Evolutionary conservation across 30 jellyfish, hydroid and myxozoan species (phyloP).

Genomic region (Hydractinia symbiolongicarpus): DNA sequence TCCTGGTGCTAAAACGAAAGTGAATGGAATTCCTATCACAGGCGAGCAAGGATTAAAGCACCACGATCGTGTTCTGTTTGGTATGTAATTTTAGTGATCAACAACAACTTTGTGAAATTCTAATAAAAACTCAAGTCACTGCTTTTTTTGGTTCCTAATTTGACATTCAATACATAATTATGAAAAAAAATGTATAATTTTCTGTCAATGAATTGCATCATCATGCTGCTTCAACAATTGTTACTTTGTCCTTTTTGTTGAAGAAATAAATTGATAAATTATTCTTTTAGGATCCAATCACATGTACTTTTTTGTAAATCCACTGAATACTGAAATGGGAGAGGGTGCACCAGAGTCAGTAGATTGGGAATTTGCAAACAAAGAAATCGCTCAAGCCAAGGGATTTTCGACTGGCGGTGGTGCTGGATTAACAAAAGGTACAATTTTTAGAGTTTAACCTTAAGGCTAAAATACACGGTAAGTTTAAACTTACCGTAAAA

Average conservation of each 20-base stretch:
- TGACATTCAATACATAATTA: no score
- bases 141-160: no score
- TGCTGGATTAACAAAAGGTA: slow-evolving; percentile 95
- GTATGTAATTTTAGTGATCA: slow-evolving; percentile 27
- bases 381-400: slow-evolving; percentile 97
- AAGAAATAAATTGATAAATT: background rate
- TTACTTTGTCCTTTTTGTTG: no score
- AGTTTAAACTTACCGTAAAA: no score
- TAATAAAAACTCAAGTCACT: no score
- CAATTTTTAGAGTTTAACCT: background rate
- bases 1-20: slow-evolving; percentile 97
- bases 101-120: background rate
- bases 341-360: slow-evolving; percentile 92
- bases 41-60: slow-evolving; percentile 92
- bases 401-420: slow-evolving; percentile 95
- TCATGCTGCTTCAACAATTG: no score
- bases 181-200: no score
- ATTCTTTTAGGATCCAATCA: slow-evolving; percentile 76
- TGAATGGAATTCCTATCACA: slow-evolving; percentile 84
- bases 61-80: slow-evolving; percentile 78
- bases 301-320: slow-evolving; percentile 85
- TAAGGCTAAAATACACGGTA: no score
- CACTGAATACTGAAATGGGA: slow-evolving; percentile 61
- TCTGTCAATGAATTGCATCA: no score
- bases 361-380: slow-evolving; percentile 98